A percentile compares a stretch with the other conserved stretches of the same genome.
phyloP scores from a whole-genome alignment of 1,140 invertebrate species.

The Agraylea sexmaculata region DNA sequence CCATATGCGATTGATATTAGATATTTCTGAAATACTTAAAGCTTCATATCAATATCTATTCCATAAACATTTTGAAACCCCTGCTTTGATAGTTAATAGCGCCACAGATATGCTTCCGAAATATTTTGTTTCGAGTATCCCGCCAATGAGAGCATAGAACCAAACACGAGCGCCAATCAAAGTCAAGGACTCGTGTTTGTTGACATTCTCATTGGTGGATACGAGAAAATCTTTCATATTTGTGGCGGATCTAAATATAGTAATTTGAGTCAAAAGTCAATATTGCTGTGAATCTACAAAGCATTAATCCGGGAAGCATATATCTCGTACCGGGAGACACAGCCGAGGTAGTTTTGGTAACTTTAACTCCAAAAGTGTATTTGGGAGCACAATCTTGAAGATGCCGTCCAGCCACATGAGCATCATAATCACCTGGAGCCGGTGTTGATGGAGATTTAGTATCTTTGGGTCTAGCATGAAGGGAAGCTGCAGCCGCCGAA shows the following conservation, averaged over 20 bases:
- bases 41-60: too few relatives aligned
- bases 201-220: conserved; percentile 3
- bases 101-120: too few relatives aligned
- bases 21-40: too few relatives aligned
- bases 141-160: not conserved
- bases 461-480: conserved; percentile 66
- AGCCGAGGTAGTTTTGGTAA: conserved; percentile 36
- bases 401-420: conserved; percentile 55
- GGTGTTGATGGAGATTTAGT: conserved; percentile 63
- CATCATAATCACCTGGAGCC: conserved; percentile 70
- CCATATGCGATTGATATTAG: not conserved
- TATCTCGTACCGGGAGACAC: conserved; percentile 39
- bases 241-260: conserved; percentile 5
- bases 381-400: conserved; percentile 54
- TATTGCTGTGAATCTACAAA: too few relatives aligned
- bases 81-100: too few relatives aligned
- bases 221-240: conserved; percentile 7
- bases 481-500: conserved; percentile 51
- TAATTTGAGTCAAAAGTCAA: not conserved
- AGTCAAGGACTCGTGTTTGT: conserved; percentile 3
- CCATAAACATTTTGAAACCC: too few relatives aligned
- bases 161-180: not conserved
- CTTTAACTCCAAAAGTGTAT: conserved; percentile 55
- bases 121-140: too few relatives aligned
- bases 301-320: too few relatives aligned